Evolutionary conservation across 1,140 invertebrate genomes (phyloP), one percentile per base, ranked within the genome.

Genomic region (Dendroctonus valens): DNA sequence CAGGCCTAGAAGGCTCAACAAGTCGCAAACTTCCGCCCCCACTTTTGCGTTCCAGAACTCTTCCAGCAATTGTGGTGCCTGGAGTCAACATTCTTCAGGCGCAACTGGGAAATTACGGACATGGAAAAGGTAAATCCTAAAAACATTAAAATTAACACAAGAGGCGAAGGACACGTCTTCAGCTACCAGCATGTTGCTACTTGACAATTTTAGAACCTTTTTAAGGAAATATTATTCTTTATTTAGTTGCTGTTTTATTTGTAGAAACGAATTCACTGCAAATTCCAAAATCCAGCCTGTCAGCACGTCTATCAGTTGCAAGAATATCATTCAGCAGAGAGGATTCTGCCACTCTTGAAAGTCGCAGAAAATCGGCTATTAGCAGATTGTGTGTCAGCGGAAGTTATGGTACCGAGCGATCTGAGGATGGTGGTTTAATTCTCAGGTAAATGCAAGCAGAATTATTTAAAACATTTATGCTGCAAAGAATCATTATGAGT

Each of bases 1-100:
- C 74, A 7, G 74, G 74, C 6, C 57, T 78, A 11, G 77, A 79
- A 65, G 70, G 73, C 26, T 69, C 74, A 6, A 65, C 62, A 2
- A 61, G 73, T 26, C 77, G 79, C 76, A 81, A 79, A 74, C 80
- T 82, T 64, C 64, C 76, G 46, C 86, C 86, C 49, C 90, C 91
- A 0, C 91, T 91, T 0, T 80, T 95, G 67, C 80, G 94, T 67
- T 94, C 92, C 8, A 84, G 91, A 72, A 95, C 93, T 5, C 80
- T 94, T 51, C 93, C 93, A 12, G 91, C 92, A 57, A 95, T 95
- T 74, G 88, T 95, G n/a, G 88, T 91, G 41, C 92, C 92, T 5
- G 91, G 91, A 52, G 84, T 94, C 72, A 92, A 84, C 73, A 91
- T 93, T 69, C 83, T 93, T 12, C 91, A 93, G 71, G 90, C 91